Base-by-base conservation (phyloP, 2,888 invertebrate species). In the Thalpophila matura region DNA sequence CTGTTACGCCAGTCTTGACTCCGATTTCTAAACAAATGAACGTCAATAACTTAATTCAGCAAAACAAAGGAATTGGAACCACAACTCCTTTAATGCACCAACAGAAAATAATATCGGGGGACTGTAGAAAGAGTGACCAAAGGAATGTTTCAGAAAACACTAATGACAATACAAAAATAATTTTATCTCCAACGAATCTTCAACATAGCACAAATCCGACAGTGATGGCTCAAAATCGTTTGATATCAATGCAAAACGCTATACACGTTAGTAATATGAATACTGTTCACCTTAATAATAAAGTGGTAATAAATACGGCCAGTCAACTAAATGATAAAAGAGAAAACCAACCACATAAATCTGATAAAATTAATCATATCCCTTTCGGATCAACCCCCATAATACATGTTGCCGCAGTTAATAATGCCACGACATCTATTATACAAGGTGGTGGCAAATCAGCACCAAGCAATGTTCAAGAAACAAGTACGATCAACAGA, bases 11-110 rank as follows among this genome's bases (percentile, higher is more conserved):
- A 35, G 95, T 96, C 24, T 88, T 96, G 77, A 88, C 95, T 12
- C 94, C 95, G 26, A 95, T 95, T 76, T 91, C 96, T 5, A 96
- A 96, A 86, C 95, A 96, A 66, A 82, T 96, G 33, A 95, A 92
- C 84, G 85, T 95, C 1, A 94, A 92, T 56, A 95, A 95, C 59
- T 86, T 93, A 33, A 82, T 90, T 51, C 91, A 90, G 55, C 93
- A 91, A 80, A 91, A 87, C 74, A 95, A 93, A 83, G 79, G 76
- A 24, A 84, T 88, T 7, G 80, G 76, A 4, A 85, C 83, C 53
- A 85, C 82, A 66, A 77, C 89, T 22, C 72, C 90, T 10, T 72
- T 91, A 6, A 76, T 90, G 35, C 86, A 91, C 57, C 91, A 92
- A 64, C 91, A 95, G 46, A 94, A 95, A 81, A 86, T 92, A 63